Conservation (phyloP, 2,888 invertebrate species). For the Orthonychiurus folsomi region DNA sequence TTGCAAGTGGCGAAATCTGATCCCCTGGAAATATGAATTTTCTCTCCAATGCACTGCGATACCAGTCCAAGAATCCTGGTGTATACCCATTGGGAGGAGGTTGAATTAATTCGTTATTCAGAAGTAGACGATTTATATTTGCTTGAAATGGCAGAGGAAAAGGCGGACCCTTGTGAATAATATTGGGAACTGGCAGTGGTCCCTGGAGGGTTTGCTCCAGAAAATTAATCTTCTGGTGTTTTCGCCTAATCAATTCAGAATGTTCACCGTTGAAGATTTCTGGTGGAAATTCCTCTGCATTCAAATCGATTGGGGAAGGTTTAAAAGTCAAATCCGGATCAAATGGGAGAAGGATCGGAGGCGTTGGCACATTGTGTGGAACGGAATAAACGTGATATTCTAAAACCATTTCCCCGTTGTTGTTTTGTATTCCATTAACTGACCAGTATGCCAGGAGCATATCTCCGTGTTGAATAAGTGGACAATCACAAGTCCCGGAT, state of each 20-base stretch:
- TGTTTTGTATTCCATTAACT: constrained; percentile 28
- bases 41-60: background rate
- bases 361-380: constrained; percentile 33
- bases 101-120: background rate
- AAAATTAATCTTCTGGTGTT: too few relatives aligned
- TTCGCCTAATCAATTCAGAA: too few relatives aligned
- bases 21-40: background rate
- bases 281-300: background rate
- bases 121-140: background rate
- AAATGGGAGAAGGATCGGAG: constrained; percentile 28
- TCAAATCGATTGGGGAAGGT: background rate
- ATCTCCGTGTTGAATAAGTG: constrained; percentile 33
- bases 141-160: background rate
- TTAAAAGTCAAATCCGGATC: background rate
- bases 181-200: background rate
- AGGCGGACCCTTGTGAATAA: too few relatives aligned
- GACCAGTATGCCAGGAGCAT: constrained; percentile 37
- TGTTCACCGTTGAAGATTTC: too few relatives aligned
- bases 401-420: constrained; percentile 29
- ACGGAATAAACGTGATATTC: constrained; percentile 36
- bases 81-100: background rate
- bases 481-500: constrained; percentile 30
- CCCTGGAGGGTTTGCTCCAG: background rate
- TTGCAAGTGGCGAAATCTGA: background rate
- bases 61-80: background rate